phyloP scores from a whole-genome alignment of 2,113 vertebrate genomes.

The Crocuta crocuta region DNA sequence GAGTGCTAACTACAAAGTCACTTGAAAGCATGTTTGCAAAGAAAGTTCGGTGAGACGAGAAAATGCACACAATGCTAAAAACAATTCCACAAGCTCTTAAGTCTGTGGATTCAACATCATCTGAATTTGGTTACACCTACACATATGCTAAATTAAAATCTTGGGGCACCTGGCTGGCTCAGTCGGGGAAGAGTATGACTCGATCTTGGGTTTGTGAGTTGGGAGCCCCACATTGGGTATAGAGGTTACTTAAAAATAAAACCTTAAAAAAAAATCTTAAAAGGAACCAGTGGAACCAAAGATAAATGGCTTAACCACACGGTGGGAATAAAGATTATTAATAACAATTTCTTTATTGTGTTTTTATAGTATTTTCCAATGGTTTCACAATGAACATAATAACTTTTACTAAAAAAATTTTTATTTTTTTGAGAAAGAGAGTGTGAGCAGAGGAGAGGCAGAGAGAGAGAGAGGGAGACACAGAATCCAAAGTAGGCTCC shows the following conservation, averaged over 20 bases:
- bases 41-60: not conserved
- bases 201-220: too few relatives aligned
- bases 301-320: not conserved
- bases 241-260: too few relatives aligned
- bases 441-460: accelerated
- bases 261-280: too few relatives aligned
- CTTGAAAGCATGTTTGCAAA: not conserved
- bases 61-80: not conserved
- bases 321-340: not conserved
- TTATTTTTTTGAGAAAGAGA: too few relatives aligned
- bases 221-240: too few relatives aligned
- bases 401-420: not conserved
- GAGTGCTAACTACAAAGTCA: not conserved
- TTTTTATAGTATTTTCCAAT: not conserved
- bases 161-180: too few relatives aligned
- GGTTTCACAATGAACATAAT: not conserved
- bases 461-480: too few relatives aligned
- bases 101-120: not conserved
- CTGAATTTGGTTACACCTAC: not conserved
- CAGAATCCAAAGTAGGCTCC: too few relatives aligned
- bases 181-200: too few relatives aligned
- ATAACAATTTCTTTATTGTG: not conserved
- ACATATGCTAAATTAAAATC: not conserved
- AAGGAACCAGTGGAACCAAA: not conserved
- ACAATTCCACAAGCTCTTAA: not conserved